A percentile compares a stretch with the other conserved stretches of the same genome.
Conservation (phyloP, 2,113 vertebrate species). For the Chloropsis cyanopogon region DNA sequence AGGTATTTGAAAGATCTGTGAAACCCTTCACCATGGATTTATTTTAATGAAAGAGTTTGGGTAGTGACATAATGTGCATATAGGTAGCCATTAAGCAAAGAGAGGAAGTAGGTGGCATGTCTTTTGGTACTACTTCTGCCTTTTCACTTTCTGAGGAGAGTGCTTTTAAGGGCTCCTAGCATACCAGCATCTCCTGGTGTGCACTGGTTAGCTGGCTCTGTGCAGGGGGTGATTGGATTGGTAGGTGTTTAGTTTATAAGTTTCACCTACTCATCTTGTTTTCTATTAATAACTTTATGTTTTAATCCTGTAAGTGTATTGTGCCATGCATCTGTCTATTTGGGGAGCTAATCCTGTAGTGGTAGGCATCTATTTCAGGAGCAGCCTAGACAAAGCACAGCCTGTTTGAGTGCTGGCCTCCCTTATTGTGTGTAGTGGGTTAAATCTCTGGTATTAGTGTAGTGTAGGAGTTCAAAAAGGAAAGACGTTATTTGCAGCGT, state of each 20-base stretch:
- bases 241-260: neutral
- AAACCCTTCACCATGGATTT: neutral
- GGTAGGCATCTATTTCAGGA: slow-evolving; percentile 21
- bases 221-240: neutral
- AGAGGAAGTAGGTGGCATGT: neutral
- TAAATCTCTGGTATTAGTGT: neutral
- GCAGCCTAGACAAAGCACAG: neutral
- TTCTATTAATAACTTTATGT: slow-evolving; percentile 4
- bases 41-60: neutral
- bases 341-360: neutral
- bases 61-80: neutral
- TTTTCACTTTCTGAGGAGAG: neutral
- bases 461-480: slow-evolving; percentile 10
- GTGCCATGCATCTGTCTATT: neutral
- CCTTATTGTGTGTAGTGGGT: neutral
- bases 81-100: neutral
- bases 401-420: neutral
- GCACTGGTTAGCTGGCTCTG: neutral
- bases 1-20: neutral
- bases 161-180: neutral
- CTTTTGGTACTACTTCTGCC: neutral
- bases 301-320: neutral
- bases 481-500: neutral
- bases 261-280: neutral
- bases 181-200: neutral